A percentile compares a stretch with the other conserved stretches of the same genome.
Evolutionary conservation across 2,113 vertebrate genomes (phyloP).

Genomic region (Hoplias malabaricus): DNA sequence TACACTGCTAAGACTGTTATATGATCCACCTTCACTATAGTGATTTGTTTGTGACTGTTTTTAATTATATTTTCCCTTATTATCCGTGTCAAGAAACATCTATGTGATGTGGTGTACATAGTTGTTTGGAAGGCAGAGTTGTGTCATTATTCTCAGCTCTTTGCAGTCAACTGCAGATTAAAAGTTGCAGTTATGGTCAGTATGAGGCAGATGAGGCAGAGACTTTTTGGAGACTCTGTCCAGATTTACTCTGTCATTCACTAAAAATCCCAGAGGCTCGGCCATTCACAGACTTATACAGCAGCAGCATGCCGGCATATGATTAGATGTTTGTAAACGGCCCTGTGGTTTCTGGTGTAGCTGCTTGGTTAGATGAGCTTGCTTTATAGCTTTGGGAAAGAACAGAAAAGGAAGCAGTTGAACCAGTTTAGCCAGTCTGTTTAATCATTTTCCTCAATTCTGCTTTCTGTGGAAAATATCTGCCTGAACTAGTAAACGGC

Average conservation of each 20-base stretch:
- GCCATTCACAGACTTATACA: slow-evolving; percentile 16
- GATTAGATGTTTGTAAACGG: slow-evolving; percentile 41
- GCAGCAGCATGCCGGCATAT: slow-evolving; percentile 18
- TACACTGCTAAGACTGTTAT: slow-evolving; percentile 41
- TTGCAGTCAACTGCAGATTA: slow-evolving; percentile 4
- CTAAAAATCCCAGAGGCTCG: slow-evolving; percentile 15
- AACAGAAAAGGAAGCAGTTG: slow-evolving; percentile 30
- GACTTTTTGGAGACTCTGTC: slow-evolving; percentile 5
- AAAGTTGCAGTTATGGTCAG: slow-evolving; percentile 24
- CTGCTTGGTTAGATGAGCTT: slow-evolving; percentile 20
- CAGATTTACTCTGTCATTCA: slow-evolving; percentile 33
- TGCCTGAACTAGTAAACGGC: background rate
- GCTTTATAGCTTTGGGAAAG: slow-evolving; percentile 21
- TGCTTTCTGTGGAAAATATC: slow-evolving; percentile 24
- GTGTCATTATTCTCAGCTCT: background rate
- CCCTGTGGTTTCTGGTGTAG: slow-evolving; percentile 32
- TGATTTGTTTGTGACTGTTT: slow-evolving; percentile 18
- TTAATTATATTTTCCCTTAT: slow-evolving; percentile 25
- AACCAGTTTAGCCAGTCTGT: slow-evolving; percentile 23
- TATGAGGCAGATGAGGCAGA: background rate
- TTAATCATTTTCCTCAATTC: slow-evolving; percentile 28
- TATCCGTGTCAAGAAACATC: slow-evolving; percentile 30
- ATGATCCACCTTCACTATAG: slow-evolving; percentile 39
- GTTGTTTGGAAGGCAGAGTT: background rate
- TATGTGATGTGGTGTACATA: background rate